These are phyloP conservation scores for Threskiornis aethiopicus DNA, from an alignment of 2,797 vertebrate genomes.

Conservation along the genomic window DNA sequence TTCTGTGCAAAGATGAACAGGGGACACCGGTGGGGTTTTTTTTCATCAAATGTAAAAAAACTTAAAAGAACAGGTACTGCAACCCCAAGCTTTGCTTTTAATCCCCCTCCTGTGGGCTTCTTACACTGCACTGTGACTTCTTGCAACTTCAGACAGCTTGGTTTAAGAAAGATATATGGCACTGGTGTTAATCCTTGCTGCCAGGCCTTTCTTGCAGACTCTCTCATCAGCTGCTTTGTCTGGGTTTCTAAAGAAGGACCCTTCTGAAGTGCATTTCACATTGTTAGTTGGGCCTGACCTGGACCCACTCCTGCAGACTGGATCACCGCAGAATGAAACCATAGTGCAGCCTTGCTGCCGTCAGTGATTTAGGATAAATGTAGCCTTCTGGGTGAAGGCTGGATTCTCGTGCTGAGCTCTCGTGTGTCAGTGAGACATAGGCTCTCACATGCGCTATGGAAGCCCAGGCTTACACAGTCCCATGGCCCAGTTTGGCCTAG, in stretches of 20 bases:
- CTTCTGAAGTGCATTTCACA: not conserved
- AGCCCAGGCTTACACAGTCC: not conserved
- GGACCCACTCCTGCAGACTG: not conserved
- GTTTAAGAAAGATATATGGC: not conserved
- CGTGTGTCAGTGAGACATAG: accelerated
- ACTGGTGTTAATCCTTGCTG: slow-evolving; percentile 3
- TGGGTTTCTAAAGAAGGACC: not conserved
- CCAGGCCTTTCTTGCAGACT: not conserved
- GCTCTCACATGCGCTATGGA: not conserved
- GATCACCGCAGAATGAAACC: not conserved
- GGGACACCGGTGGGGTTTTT: not conserved
- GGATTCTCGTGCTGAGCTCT: not conserved
- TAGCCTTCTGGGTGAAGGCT: not conserved
- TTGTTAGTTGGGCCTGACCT: not conserved
- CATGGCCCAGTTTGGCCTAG: not conserved
- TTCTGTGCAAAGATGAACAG: not conserved
- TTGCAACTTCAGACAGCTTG: not conserved
- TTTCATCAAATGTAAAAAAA: not conserved
- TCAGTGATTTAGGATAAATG: not conserved
- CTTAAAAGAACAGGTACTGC: slow-evolving; percentile 20
- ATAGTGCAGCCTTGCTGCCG: not conserved
- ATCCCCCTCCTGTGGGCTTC: not conserved
- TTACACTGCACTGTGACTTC: not conserved
- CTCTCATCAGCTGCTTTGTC: not conserved
- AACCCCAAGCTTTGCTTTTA: not conserved